Evolutionary conservation across 2,113 vertebrate genomes (phyloP), one percentile per base, ranked within the genome.

Genomic region (Pedetes capensis): DNA sequence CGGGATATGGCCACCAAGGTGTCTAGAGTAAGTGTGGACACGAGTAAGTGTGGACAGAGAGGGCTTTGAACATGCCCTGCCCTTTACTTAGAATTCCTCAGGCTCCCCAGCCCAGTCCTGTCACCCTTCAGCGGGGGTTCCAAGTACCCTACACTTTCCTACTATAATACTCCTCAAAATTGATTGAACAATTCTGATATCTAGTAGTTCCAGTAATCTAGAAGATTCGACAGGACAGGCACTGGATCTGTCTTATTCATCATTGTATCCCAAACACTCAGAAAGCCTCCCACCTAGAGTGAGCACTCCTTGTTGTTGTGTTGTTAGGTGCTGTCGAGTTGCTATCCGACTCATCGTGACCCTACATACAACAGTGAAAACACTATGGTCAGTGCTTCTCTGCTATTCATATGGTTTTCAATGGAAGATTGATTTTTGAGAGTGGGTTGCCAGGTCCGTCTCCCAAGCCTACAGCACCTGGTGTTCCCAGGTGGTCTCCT

Each of bases 11-110:
- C 20, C 64, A 63, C 29, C 10, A 32, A 49, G 42, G n/a, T 14
- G 0, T 39, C 59, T 6, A 32, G 22, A 69, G 6, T 1, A 34
- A 51, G 29, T 3, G 0, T 8, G 14, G 23, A 27, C 11, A 0
- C 2, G 59, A 23, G 17, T 12, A 12, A 23, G 17, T 12, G 9
- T 3, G 71, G 37, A 13, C 66, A 44, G 63, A 69, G 18, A 27
- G 16, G 17, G 39, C 42, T 53, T 55, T 29, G 37, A 18, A 18
- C 8, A 12, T 4, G 9, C 37, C 39, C 17, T 29, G 42, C 23
- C 61, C 88, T 27, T 23, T 25, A 42, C 47, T n/a, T 39, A 57
- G 47, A 42, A 63, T 18, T 11, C 25, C n/a, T 59, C 23, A 16
- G 74, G 1, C 57, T 79, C 42, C 44, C 29, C 14, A 42, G 51